Evolutionary conservation across 2,888 invertebrate genomes (phyloP).

Genomic region (Phrixothrix hirtus): DNA sequence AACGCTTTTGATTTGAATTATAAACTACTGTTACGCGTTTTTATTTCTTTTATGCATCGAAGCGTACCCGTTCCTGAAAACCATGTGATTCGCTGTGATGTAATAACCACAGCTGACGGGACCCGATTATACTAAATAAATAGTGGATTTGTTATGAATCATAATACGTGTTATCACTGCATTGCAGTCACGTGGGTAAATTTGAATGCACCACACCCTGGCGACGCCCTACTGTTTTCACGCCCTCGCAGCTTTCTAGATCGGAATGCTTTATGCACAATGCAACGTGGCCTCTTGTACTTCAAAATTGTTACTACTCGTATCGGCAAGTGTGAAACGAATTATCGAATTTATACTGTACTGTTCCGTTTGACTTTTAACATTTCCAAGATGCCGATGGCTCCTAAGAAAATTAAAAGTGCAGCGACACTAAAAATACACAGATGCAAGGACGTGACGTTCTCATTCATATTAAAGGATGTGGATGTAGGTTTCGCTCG

Average conservation of each 20-base stretch:
- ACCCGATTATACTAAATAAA: slow-evolving; percentile 11
- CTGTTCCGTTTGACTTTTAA: too few relatives aligned
- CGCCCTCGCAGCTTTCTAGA: slow-evolving; percentile 38
- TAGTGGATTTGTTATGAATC: slow-evolving; percentile 20
- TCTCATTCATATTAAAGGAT: slow-evolving; percentile 17
- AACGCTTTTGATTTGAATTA: background rate
- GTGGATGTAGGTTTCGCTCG: slow-evolving; percentile 9
- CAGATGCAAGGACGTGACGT: slow-evolving; percentile 20
- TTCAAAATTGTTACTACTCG: too few relatives aligned
- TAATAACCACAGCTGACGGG: slow-evolving; percentile 23
- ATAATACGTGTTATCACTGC: slow-evolving; percentile 25
- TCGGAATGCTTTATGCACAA: slow-evolving; percentile 22
- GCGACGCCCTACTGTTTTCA: slow-evolving; percentile 37
- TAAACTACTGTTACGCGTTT: background rate
- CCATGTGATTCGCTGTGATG: slow-evolving; percentile 26
- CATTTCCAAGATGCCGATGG: too few relatives aligned
- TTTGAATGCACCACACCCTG: slow-evolving; percentile 40
- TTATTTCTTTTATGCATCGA: slow-evolving; percentile 6
- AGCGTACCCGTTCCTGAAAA: slow-evolving; percentile 1
- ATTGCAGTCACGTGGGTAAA: slow-evolving; percentile 33
- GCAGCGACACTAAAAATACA: slow-evolving; percentile 20
- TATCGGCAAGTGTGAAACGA: too few relatives aligned
- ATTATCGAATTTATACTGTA: too few relatives aligned
- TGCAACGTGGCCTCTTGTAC: slow-evolving; percentile 19
- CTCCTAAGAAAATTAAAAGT: slow-evolving; percentile 12